Percentiles rank a stretch among this genome's conserved stretches.
These are phyloP conservation scores for Thamnophis sirtalis DNA, from an alignment of 2,113 vertebrate genomes.

Conservation along the genomic window DNA sequence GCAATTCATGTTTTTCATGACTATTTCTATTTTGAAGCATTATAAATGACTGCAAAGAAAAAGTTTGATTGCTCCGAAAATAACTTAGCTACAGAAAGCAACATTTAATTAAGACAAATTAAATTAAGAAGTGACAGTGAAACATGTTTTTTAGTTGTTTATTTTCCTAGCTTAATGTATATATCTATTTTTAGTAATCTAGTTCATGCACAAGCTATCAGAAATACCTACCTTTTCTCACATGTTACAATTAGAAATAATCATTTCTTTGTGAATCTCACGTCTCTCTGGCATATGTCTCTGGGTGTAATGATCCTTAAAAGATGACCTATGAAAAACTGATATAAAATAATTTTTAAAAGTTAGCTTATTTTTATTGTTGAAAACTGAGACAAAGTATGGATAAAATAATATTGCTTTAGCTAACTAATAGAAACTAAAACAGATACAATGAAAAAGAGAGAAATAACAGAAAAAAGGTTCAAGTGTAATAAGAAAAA, in stretches of 20 bases:
- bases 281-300: background rate
- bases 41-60: background rate
- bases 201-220: constrained; percentile 21
- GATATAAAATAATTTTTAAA: background rate
- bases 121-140: constrained; percentile 19
- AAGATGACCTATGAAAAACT: background rate
- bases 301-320: background rate
- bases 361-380: background rate
- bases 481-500: background rate
- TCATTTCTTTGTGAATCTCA: background rate
- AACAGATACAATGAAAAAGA: background rate
- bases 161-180: background rate
- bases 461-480: background rate
- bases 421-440: background rate
- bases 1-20: constrained; percentile 47
- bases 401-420: background rate
- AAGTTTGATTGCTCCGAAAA: background rate
- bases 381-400: background rate
- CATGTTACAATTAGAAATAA: constrained; percentile 30
- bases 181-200: background rate
- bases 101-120: constrained; percentile 17
- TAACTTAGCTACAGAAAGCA: background rate
- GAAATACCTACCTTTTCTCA: constrained; percentile 10
- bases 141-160: background rate
- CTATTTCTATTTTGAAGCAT: constrained; percentile 21